phyloP scores from a whole-genome alignment of 2,113 vertebrate species.

The Hirundichthys speculiger region DNA sequence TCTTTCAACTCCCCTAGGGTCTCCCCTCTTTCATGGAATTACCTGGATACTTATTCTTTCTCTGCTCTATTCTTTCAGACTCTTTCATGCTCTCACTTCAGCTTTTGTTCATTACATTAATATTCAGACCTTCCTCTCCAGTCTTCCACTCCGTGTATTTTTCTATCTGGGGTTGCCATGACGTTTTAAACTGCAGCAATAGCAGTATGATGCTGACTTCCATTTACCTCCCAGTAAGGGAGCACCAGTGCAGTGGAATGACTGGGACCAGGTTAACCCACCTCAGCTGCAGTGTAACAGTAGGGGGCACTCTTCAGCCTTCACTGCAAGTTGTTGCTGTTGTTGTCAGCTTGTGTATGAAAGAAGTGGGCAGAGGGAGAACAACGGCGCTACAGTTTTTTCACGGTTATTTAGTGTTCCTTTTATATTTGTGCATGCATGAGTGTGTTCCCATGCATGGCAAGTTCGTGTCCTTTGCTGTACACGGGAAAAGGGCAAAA shows the following conservation, averaged over 20 bases:
- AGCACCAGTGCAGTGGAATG: conserved; percentile 38
- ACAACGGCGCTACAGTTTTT: conserved; percentile 51
- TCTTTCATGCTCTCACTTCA: conserved; percentile 21
- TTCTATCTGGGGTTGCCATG: conserved; percentile 35
- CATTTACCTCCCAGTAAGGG: conserved; percentile 63
- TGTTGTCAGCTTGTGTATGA: conserved; percentile 33
- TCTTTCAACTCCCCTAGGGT: conserved; percentile 3
- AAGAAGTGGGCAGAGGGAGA: conserved; percentile 31
- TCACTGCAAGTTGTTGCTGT: conserved; percentile 59
- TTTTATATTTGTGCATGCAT: conserved; percentile 34
- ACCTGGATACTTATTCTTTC: conserved; percentile 9
- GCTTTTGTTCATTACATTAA: conserved; percentile 28
- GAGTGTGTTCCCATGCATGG: conserved; percentile 53
- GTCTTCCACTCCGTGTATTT: conserved; percentile 15
- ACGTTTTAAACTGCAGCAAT: conserved; percentile 63
- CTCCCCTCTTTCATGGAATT: conserved; percentile 34
- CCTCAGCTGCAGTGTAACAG: conserved; percentile 49
- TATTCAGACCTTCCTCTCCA: conserved; percentile 16
- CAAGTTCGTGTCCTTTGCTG: conserved; percentile 71
- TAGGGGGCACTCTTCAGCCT: conserved; percentile 79
- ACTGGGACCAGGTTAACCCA: conserved; percentile 45
- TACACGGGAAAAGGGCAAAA: conserved; percentile 69
- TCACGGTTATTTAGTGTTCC: conserved; percentile 29
- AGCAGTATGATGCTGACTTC: conserved; percentile 52
- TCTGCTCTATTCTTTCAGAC: conserved; percentile 16